Base-by-base conservation (phyloP, 2,113 vertebrate species). In the Sprattus sprattus region DNA sequence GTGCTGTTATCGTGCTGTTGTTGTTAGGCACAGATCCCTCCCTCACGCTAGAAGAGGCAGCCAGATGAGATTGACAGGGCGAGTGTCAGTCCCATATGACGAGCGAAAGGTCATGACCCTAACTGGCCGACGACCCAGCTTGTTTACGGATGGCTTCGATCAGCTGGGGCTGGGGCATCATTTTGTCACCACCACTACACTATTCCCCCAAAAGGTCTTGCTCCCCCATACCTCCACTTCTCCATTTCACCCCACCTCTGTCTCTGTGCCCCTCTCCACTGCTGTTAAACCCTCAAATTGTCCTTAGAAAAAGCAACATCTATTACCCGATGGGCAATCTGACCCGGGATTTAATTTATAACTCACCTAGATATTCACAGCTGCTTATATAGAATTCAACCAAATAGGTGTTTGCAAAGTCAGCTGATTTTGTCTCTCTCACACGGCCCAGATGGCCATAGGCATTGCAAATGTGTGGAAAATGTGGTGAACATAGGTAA, bases 21-120 rank as follows among this genome's bases (percentile, higher is more conserved):
- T 83, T 57, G 82, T 57, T 50, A 60, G 50, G 28, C 28, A 22
- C n/a, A n/a, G 39, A 11, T 71, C 28, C 45, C 32, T n/a, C 28
- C 64, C 54, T 28, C 64, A 28, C 64, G 6, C n/a, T 28, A 0
- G 11, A 8, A 16, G 54, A 15, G 54, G 15, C 22, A 25, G 7
- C 18, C 52, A 45, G 11, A 67, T 9, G 44, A 85, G 64, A 86
- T 54, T 86, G 78, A 84, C 87, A 87, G 80, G 46, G 32, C 60
- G 28, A 39, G 78, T 50, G 82, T 86, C 80, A 81, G 71, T 44
- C 49, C 60, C 0, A 18, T 10, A 71, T 86, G 60, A 18, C 45
- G 8, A 87, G 86, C 89, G 85, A 85, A 45, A 86, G 86, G 86
- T 83, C 75, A n/a, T 78, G 86, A 86, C 64, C 45, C 10, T 87